Base-by-base conservation (phyloP, 35 echinoderm and acorn worm species). In the Ophiothrix spiculata region DNA sequence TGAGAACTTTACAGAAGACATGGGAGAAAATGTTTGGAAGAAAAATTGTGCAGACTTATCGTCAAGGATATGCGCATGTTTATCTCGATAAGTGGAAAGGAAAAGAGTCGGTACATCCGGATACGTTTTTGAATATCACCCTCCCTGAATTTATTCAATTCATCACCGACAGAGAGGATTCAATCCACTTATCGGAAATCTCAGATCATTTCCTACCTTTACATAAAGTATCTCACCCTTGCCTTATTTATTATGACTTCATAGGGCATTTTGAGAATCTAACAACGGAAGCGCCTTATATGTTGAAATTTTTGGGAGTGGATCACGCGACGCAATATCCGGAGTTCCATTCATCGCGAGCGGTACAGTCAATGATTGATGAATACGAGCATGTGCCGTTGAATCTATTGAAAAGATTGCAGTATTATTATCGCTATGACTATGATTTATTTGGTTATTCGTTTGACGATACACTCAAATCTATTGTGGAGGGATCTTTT, bases 151-250 rank as follows among this genome's bases (percentile, higher is more conserved):
- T 94, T 78, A 90, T 94, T 4, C 88, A 41, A 3, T 94, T 86
- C 64, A 86, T 94, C 38, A 80, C 79, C 1, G 92, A 94, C 63
- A 32, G 32, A 6, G 88, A 84, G 38, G 64, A 79, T 19, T 32
- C 76, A 37, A 81, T 86, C 33, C 0, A 33, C 0, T 77, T 94
- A 35, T 34, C 32, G 11, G 82, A 82, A 15, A 38, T 85, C 6
- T 87, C 81, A 29, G 92, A 94, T 63, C 92, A 94, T 79, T 94
- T 88, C 84, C 38, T 94, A 14, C 92, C 79, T 37, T 60, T 83
- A 38, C 40, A 81, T 75, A 38, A 79, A 25, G 78, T 92, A 12
- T 64, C 90, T 23, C 77, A 64, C 28, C 88, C 88, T 16, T 94
- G 88, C 74, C 69, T 83, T 31, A 64, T 94, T 15, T 38, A 80